phyloP scores from a whole-genome alignment of 2,113 vertebrate species.

The Colaptes auratus region DNA sequence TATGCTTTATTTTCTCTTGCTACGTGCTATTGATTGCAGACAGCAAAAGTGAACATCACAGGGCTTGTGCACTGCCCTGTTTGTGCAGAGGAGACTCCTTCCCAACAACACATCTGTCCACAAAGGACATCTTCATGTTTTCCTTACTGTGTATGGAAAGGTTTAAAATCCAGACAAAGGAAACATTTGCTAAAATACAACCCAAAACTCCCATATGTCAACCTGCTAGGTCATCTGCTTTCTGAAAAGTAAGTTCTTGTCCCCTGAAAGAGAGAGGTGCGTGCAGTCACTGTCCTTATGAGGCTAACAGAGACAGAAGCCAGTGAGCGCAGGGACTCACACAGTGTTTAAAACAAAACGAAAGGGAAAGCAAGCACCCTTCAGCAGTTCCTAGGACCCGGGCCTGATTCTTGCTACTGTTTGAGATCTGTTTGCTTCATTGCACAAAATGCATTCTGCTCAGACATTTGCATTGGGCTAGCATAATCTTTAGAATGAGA shows the following conservation, averaged over 20 bases:
- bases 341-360: not conserved
- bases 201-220: not conserved
- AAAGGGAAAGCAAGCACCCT: not conserved
- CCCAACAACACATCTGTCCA: not conserved
- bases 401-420: not conserved
- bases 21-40: not conserved
- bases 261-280: not conserved
- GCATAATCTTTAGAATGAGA: not conserved
- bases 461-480: not conserved
- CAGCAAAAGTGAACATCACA: not conserved
- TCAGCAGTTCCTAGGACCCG: not conserved
- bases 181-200: not conserved
- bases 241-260: not conserved
- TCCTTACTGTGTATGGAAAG: not conserved
- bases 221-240: not conserved
- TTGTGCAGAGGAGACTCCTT: not conserved
- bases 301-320: accelerated
- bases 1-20: not conserved
- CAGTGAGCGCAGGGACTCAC: not conserved
- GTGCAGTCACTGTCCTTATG: not conserved
- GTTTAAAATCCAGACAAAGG: not conserved
- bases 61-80: not conserved
- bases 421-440: not conserved
- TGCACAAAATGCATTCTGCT: not conserved
- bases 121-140: accelerated